Percentiles rank a stretch among this genome's conserved stretches.
Conservation (phyloP, 2,888 invertebrate genomes). For the Frankliniella fusca region DNA sequence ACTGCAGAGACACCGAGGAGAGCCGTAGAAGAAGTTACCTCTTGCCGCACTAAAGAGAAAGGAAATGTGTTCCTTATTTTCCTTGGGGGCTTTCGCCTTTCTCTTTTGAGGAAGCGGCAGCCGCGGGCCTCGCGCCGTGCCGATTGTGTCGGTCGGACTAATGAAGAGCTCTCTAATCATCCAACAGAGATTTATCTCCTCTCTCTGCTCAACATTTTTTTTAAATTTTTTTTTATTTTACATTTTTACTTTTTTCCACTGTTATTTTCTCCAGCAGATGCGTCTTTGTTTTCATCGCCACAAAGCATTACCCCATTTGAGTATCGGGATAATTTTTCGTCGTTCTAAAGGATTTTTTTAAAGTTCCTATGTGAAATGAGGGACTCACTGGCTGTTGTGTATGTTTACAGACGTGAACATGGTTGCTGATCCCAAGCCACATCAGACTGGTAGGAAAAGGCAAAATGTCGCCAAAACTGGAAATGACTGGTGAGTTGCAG, state of each 20-base stretch:
- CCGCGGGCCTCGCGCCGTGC: no score
- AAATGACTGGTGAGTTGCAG: slow-evolving; percentile 59
- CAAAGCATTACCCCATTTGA: no score
- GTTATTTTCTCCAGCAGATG: not conserved
- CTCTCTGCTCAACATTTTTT: not conserved
- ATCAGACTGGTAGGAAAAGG: slow-evolving; percentile 63
- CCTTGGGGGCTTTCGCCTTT: no score
- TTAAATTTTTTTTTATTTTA: not conserved
- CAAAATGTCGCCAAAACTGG: slow-evolving; percentile 64
- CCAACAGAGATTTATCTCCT: no score
- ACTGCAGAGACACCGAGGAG: no score
- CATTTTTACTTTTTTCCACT: not conserved
- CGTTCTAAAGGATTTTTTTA: not conserved
- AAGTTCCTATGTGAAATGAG: not conserved
- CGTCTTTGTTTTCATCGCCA: no score
- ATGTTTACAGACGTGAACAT: slow-evolving; percentile 65
- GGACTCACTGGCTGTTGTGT: slow-evolving; percentile 31
- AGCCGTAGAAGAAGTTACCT: no score
- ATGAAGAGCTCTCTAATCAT: no score
- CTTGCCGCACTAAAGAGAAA: no score
- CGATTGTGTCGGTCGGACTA: no score
- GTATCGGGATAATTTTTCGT: not conserved
- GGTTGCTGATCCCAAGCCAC: slow-evolving; percentile 71
- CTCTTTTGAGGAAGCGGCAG: no score
- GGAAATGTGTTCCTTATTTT: no score